These are phyloP conservation scores for Hydrochoerus hydrochaeris DNA, from an alignment of 2,113 vertebrate genomes.

Conservation along the genomic window DNA sequence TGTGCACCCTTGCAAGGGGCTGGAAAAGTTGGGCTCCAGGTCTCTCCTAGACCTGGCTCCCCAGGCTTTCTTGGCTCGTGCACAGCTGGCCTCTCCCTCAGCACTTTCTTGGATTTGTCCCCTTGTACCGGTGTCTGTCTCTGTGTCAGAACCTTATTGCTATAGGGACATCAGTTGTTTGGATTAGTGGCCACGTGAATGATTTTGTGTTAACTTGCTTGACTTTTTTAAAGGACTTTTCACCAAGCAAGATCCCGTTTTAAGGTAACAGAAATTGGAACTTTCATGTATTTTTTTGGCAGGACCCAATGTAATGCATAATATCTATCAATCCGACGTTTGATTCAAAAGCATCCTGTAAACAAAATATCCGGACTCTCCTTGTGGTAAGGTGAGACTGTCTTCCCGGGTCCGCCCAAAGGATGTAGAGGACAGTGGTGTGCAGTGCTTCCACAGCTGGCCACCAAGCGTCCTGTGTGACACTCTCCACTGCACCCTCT, in stretches of 20 bases:
- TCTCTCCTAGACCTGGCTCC: not conserved
- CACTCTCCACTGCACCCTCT: not conserved
- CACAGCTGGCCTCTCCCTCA: not conserved
- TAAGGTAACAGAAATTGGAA: not conserved
- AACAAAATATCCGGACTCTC: not conserved
- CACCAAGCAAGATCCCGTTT: not conserved
- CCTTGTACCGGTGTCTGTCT: not conserved
- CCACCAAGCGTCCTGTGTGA: no score
- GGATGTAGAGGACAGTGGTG: not conserved
- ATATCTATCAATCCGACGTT: not conserved
- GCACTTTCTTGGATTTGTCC: not conserved
- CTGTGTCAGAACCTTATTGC: not conserved
- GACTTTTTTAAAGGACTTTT: not conserved
- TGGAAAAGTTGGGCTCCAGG: not conserved
- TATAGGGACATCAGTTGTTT: not conserved
- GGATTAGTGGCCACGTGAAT: not conserved
- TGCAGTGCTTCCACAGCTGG: not conserved
- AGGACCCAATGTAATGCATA: not conserved
- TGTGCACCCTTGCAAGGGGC: not conserved
- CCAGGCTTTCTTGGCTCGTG: not conserved
- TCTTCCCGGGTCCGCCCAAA: not conserved
- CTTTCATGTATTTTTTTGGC: not conserved
- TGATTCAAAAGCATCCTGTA: not conserved
- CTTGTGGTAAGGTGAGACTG: not conserved
- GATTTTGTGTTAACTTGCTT: not conserved